A percentile compares a stretch with the other conserved stretches of the same genome.
Evolutionary conservation across 2,888 invertebrate genomes (phyloP).

Genomic region (Rhynchonema sp.): DNA sequence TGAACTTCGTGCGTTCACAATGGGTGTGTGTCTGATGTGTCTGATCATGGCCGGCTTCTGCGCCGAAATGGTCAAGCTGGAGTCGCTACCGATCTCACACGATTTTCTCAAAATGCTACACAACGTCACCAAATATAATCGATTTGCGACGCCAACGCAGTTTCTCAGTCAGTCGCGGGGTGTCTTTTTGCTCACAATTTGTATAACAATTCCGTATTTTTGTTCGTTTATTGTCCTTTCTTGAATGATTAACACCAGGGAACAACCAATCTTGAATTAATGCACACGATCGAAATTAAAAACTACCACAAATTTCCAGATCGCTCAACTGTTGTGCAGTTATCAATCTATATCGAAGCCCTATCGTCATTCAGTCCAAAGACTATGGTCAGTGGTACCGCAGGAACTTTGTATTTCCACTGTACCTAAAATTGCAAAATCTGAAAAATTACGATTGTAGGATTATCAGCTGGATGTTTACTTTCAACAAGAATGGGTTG

Average conservation of each 20-base stretch:
- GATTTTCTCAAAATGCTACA: neutral
- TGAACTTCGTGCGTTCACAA: neutral
- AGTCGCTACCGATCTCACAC: neutral
- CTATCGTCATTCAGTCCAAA: no score
- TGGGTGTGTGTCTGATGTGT: neutral
- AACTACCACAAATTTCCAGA: no score
- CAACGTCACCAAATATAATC: neutral
- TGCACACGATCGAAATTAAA: no score
- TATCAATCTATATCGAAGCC: no score
- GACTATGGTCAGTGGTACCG: no score
- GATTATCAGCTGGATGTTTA: conserved; percentile 6
- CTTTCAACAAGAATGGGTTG: conserved; percentile 10
- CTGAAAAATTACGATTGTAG: neutral
- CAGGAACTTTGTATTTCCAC: no score
- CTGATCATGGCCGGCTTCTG: neutral
- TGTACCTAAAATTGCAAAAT: neutral
- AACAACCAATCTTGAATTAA: no score
- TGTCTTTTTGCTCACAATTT: no score
- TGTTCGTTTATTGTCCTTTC: no score
- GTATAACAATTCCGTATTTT: no score
- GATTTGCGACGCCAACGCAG: neutral
- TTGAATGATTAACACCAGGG: no score
- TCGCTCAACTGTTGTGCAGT: no score
- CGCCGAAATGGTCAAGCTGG: neutral
- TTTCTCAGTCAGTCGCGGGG: neutral